Conservation (phyloP, 2,797 vertebrate genomes). For the Tamandua tetradactyla region DNA sequence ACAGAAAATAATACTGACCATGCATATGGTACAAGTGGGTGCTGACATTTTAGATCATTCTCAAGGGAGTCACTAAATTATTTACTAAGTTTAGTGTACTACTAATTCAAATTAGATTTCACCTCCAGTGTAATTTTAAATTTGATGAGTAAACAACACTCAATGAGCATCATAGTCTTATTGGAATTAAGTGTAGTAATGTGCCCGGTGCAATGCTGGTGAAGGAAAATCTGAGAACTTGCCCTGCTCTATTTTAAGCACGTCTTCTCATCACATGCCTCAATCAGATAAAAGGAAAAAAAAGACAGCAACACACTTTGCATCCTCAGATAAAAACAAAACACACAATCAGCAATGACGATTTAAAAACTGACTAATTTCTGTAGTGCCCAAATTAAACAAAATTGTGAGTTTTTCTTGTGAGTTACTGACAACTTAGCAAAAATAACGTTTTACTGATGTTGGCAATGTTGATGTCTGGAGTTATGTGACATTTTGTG, state of each 20-base stretch:
- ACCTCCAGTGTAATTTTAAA: conserved; percentile 69
- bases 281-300: background rate
- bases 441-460: background rate
- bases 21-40: conserved; percentile 68
- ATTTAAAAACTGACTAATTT: background rate
- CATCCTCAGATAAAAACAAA: background rate
- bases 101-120: conserved; percentile 73
- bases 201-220: background rate
- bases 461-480: background rate
- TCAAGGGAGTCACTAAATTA: conserved; percentile 63
- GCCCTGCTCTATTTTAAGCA: background rate
- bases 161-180: conserved; percentile 39
- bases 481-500: background rate
- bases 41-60: conserved; percentile 66
- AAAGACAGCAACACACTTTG: background rate
- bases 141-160: conserved; percentile 54
- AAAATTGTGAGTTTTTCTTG: background rate
- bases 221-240: background rate
- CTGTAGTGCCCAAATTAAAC: background rate
- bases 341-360: background rate
- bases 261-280: background rate
- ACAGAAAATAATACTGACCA: conserved; percentile 77
- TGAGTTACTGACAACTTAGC: background rate
- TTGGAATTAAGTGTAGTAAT: conserved; percentile 45
- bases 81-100: conserved; percentile 65